Evolutionary conservation across 2,888 invertebrate species (phyloP).

Genomic region (Melanotus villosus): DNA sequence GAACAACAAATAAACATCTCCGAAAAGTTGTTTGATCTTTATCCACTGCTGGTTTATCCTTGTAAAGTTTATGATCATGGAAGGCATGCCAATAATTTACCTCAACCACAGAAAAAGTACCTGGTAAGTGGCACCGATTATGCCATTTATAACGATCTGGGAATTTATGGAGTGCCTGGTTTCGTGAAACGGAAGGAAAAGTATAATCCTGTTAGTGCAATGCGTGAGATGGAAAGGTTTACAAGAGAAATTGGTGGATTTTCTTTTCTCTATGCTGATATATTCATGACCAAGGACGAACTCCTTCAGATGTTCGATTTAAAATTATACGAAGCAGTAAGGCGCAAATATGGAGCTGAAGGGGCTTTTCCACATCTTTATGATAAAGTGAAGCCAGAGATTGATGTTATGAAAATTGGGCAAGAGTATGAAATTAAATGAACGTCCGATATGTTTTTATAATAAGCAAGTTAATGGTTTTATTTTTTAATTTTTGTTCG

Average conservation of each 20-base stretch:
- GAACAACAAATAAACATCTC: constrained; percentile 76
- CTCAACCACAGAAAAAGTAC: constrained; percentile 72
- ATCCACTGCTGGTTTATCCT: constrained; percentile 79
- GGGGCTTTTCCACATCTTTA: constrained; percentile 77
- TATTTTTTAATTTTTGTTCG: no score
- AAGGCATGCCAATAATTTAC: constrained; percentile 73
- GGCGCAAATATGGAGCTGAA: constrained; percentile 73
- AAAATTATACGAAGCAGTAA: constrained; percentile 74
- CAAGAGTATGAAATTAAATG: constrained; percentile 52
- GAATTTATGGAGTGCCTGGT: constrained; percentile 79
- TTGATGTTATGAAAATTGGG: constrained; percentile 75
- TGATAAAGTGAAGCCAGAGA: constrained; percentile 78
- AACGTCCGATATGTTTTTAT: no score
- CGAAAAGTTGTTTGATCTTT: constrained; percentile 75
- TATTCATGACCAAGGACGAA: constrained; percentile 77
- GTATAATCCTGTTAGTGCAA: constrained; percentile 76
- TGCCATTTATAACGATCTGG: constrained; percentile 81
- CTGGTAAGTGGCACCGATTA: constrained; percentile 77
- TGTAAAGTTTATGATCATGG: constrained; percentile 78
- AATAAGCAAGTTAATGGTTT: neutral
- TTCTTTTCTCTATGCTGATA: constrained; percentile 80
- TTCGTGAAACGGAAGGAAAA: constrained; percentile 71
- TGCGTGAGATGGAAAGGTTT: constrained; percentile 80
- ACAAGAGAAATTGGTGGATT: constrained; percentile 78
- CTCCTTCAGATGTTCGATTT: constrained; percentile 81